Evolutionary conservation across 2,888 invertebrate species (phyloP).

Genomic region (Dolichomitus sp.): DNA sequence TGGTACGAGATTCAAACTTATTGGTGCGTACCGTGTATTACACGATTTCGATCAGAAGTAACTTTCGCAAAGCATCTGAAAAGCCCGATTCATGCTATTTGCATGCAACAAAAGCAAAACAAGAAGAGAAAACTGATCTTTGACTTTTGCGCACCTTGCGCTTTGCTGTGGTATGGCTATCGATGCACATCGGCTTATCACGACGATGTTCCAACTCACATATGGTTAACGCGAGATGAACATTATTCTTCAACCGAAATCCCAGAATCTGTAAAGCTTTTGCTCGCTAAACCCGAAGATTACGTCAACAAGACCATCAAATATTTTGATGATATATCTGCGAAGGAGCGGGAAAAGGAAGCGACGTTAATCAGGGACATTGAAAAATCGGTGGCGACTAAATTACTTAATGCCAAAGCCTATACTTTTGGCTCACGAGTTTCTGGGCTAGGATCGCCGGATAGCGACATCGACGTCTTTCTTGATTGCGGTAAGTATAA

Average conservation of each 20-base stretch:
- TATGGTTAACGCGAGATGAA: neutral
- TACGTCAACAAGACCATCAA: slow-evolving; percentile 60
- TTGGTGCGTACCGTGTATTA: slow-evolving; percentile 51
- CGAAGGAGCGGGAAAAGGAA: slow-evolving; percentile 59
- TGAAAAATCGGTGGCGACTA: slow-evolving; percentile 63
- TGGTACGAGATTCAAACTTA: slow-evolving; percentile 57
- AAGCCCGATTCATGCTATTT: neutral
- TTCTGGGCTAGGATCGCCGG: slow-evolving; percentile 86
- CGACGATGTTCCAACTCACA: slow-evolving; percentile 10
- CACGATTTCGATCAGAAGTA: slow-evolving; percentile 5
- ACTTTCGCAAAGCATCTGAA: slow-evolving; percentile 50
- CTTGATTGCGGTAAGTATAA: slow-evolving; percentile 78
- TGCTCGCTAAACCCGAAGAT: slow-evolving; percentile 55
- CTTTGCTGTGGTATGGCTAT: slow-evolving; percentile 60
- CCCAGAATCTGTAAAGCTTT: slow-evolving; percentile 13
- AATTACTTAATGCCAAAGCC: slow-evolving; percentile 80
- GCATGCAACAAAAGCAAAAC: neutral
- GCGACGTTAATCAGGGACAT: slow-evolving; percentile 69
- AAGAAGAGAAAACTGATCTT: slow-evolving; percentile 15
- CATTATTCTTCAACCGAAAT: slow-evolving; percentile 10
- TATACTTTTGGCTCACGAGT: slow-evolving; percentile 89
- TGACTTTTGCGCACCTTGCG: slow-evolving; percentile 61
- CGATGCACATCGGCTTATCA: slow-evolving; percentile 40
- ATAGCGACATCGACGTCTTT: slow-evolving; percentile 81
- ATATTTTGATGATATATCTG: slow-evolving; percentile 63